phyloP scores from a whole-genome alignment of 2,888 invertebrate genomes.

The Campoplex capitator region DNA sequence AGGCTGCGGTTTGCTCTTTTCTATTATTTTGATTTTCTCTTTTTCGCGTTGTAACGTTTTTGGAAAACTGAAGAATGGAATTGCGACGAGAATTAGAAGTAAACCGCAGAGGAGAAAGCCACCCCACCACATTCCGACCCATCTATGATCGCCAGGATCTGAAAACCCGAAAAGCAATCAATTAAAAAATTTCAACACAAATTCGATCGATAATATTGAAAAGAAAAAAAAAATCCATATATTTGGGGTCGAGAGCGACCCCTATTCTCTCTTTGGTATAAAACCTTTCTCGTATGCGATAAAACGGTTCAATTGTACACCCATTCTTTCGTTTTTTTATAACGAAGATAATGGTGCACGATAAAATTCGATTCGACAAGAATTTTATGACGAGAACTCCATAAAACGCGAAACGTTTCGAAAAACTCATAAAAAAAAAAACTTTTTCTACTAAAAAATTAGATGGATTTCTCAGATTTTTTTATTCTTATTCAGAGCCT shows the following conservation, averaged over 20 bases:
- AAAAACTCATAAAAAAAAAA: no score
- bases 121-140: constrained; percentile 98
- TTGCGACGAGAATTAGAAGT: constrained; percentile 92
- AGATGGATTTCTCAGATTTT: no score
- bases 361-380: no score
- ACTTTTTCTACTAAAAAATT: no score
- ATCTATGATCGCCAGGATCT: constrained; percentile 93
- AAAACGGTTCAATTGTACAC: no score
- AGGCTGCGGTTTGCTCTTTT: constrained; percentile 86
- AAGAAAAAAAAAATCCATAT: not conserved
- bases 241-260: not conserved
- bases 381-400: no score
- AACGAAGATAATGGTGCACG: no score
- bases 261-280: no score
- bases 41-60: constrained; percentile 92
- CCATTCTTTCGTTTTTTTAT: no score
- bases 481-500: no score
- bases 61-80: constrained; percentile 97
- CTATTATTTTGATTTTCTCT: constrained; percentile 92
- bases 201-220: not conserved
- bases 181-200: not conserved
- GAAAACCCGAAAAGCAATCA: constrained; percentile 68
- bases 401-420: no score
- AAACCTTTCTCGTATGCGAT: no score
- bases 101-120: constrained; percentile 97